Evolutionary conservation across 2,888 invertebrate genomes (phyloP).

Genomic region (Epiperipatus broadwayi): DNA sequence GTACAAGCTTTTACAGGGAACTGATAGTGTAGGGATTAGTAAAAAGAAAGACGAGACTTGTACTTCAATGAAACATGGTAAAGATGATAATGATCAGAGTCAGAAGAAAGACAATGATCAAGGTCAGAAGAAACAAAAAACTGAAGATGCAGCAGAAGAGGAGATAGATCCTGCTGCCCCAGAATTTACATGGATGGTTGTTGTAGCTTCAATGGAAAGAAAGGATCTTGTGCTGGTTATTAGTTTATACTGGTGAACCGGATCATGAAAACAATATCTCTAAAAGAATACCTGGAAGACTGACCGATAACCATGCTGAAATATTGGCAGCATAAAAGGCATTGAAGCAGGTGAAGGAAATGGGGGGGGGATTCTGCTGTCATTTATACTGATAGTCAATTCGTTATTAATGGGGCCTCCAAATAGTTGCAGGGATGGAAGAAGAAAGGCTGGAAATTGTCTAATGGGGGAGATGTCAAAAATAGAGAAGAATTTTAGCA

Average conservation of each 20-base stretch:
- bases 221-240: conserved; percentile 64
- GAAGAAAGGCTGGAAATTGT: conserved; percentile 57
- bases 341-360: conserved; percentile 44
- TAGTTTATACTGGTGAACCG: conserved; percentile 75
- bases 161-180: too few relatives aligned
- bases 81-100: too few relatives aligned
- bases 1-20: too few relatives aligned
- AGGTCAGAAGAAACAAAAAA: too few relatives aligned
- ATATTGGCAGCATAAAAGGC: conserved; percentile 60
- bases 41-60: too few relatives aligned
- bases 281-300: conserved; percentile 52
- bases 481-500: conserved; percentile 64
- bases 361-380: conserved; percentile 42
- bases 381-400: conserved; percentile 75
- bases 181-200: conserved; percentile 75
- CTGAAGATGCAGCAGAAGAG: too few relatives aligned
- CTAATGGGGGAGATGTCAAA: conserved; percentile 53
- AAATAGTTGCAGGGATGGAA: conserved; percentile 80
- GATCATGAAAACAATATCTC: conserved; percentile 53
- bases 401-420: conserved; percentile 59
- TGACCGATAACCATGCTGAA: conserved; percentile 91
- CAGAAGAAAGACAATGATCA: not conserved
- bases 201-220: conserved; percentile 58
- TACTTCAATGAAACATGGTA: too few relatives aligned
- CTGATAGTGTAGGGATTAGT: too few relatives aligned